A percentile compares a stretch with the other conserved stretches of the same genome.
phyloP scores from a whole-genome alignment of 1,140 invertebrate species.

The Drosophila neocordata region DNA sequence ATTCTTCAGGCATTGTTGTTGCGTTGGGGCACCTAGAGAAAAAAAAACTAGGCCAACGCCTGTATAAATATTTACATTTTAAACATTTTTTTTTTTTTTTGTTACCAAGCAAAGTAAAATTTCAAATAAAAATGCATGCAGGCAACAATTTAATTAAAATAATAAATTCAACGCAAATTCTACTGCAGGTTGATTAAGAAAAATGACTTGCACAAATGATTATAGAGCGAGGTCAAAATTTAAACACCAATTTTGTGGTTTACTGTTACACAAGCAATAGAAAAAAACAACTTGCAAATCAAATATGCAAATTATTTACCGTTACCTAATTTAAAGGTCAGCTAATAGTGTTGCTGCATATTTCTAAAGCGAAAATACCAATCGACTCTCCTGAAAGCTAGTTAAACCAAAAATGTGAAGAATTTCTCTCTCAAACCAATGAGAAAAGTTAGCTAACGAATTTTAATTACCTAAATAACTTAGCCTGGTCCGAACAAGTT shows the following conservation, averaged over 20 bases:
- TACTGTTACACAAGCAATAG: too few relatives aligned
- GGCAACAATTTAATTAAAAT: slow-evolving; percentile 73
- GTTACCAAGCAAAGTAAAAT: slow-evolving; percentile 5
- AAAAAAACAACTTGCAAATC: background rate
- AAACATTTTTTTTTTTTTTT: slow-evolving; percentile 7
- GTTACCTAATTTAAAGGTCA: too few relatives aligned
- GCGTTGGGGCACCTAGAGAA: background rate
- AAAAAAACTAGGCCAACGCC: slow-evolving; percentile 20
- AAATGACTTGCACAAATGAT: background rate
- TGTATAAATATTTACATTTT: slow-evolving; percentile 25
- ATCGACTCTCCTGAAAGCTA: background rate
- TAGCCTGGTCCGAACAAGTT: slow-evolving; percentile 30
- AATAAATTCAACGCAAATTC: slow-evolving; percentile 69
- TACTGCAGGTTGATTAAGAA: slow-evolving; percentile 27
- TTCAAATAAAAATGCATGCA: slow-evolving; percentile 43
- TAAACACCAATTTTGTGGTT: background rate
- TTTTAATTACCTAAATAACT: slow-evolving; percentile 70
- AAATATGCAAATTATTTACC: background rate
- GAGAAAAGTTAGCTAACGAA: slow-evolving; percentile 51
- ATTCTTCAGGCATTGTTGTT: slow-evolving; percentile 51
- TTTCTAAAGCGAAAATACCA: background rate
- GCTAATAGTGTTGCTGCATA: background rate
- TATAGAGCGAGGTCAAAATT: background rate
- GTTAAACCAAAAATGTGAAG: too few relatives aligned
- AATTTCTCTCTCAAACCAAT: background rate